These are phyloP conservation scores for Nicator chloris DNA, from an alignment of 2,113 vertebrate genomes.

Conservation along the genomic window DNA sequence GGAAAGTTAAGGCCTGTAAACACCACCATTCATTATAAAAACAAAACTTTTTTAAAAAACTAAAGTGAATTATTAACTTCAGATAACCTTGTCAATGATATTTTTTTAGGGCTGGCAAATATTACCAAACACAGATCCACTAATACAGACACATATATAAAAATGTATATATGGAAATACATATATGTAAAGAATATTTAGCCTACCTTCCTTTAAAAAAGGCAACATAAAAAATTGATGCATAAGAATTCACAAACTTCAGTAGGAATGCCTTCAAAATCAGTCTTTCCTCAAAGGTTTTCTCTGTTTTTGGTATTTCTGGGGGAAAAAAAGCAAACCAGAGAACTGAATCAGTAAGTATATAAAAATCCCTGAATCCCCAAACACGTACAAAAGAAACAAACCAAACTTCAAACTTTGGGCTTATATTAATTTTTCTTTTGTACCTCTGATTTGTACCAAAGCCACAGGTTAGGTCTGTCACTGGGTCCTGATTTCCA, in stretches of 20 bases:
- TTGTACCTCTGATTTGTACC: neutral
- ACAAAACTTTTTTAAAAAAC: neutral
- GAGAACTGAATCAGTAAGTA: neutral
- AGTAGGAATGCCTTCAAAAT: slow-evolving; percentile 95
- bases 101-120: neutral
- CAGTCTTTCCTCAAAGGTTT: slow-evolving; percentile 90
- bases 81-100: neutral
- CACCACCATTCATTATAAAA: neutral
- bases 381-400: neutral
- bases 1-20: neutral
- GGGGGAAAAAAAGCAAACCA: neutral
- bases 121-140: neutral
- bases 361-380: neutral
- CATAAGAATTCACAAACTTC: slow-evolving; percentile 97
- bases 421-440: neutral
- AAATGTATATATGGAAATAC: neutral
- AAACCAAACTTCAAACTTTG: neutral
- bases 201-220: slow-evolving; percentile 98
- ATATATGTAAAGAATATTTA: neutral
- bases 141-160: neutral
- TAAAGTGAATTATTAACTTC: neutral
- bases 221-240: slow-evolving; percentile 97
- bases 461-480: neutral
- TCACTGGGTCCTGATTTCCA: neutral
- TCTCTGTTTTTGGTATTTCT: slow-evolving; percentile 96